A percentile compares a stretch with the other conserved stretches of the same genome.
Conservation (phyloP, 2,113 vertebrate species). For the Megalops atlanticus region DNA sequence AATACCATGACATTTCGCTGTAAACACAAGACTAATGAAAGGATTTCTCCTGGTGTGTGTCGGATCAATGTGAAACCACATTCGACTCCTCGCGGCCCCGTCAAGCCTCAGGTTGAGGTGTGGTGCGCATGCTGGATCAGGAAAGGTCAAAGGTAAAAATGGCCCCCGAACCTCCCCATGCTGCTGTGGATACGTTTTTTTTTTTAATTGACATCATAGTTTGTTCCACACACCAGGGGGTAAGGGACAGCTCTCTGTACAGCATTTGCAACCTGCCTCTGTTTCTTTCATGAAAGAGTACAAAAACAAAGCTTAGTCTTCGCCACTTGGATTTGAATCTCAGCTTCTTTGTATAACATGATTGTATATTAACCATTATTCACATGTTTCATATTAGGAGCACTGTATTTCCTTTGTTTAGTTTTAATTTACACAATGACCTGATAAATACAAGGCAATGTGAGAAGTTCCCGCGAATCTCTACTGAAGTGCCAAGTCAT, state of each 20-base stretch:
- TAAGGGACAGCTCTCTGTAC: slow-evolving; percentile 53
- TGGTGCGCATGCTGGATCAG: not conserved
- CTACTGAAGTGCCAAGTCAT: slow-evolving; percentile 39
- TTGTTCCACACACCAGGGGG: slow-evolving; percentile 65
- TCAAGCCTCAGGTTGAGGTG: not conserved
- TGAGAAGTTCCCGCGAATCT: slow-evolving; percentile 46
- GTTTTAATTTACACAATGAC: slow-evolving; percentile 43
- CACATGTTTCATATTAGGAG: slow-evolving; percentile 31
- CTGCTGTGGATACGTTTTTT: slow-evolving; percentile 63
- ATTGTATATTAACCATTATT: slow-evolving; percentile 40
- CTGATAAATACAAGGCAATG: slow-evolving; percentile 47
- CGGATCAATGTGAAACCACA: not conserved
- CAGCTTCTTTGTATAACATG: slow-evolving; percentile 44
- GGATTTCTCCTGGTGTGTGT: slow-evolving; percentile 46
- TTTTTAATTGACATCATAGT: slow-evolving; percentile 68
- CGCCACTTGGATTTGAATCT: slow-evolving; percentile 40
- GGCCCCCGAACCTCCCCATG: slow-evolving; percentile 48
- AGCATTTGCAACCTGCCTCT: slow-evolving; percentile 53
- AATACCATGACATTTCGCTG: slow-evolving; percentile 58
- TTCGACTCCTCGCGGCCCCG: not conserved
- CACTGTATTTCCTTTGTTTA: slow-evolving; percentile 31
- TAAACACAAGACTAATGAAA: slow-evolving; percentile 59
- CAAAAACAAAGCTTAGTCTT: slow-evolving; percentile 55
- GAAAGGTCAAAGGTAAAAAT: slow-evolving; percentile 39
- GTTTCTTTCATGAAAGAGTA: slow-evolving; percentile 53